Base-by-base conservation (phyloP, 2,888 invertebrate genomes). In the Mantis religiosa region DNA sequence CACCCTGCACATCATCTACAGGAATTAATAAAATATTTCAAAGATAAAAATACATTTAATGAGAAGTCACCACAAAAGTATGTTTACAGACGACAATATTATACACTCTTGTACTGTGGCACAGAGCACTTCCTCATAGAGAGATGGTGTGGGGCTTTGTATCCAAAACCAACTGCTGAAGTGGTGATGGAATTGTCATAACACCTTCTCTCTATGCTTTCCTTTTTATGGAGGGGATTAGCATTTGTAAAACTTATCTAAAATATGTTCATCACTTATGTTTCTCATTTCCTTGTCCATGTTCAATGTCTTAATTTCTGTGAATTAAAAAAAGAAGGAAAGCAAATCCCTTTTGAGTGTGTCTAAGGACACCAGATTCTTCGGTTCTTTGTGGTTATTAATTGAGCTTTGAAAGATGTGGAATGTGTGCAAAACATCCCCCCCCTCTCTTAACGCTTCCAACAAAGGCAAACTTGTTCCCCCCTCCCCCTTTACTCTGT, bases 11-110 rank as follows among this genome's bases (percentile, higher is more conserved):
- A 88, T 89, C 82, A 88, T 86, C 87, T 88, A 90, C 87, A 88
- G 86, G 89, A 88, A 90, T 90, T 89, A 90, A 90, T 90, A 91
- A 91, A 91, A 90, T 90, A 90, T 89, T 89, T 90, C 90, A 90
- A 90, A 90, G 90, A 91, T 91, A 91, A 91, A 91, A 91, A 91
- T 91, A 91, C 91, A 91, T 90, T 90, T 91, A 91, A 90, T 91
- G 91, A 90, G 90, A 91, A 90, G 90, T 90, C 89, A 90, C 90
- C 90, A 90, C 90, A 90, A 90, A 90, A 90, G 89, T 90, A 90
- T 90, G 89, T 85, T 89, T 90, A 90, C 90, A 90, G 89, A 90
- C 89, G 89, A 89, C 89, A 89, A 89, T 89, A 90, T 71, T 15
- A 71, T 89, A 90, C 90, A 90, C 90, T 90, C 89, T 90, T 90